Base-by-base conservation (phyloP, 2,113 vertebrate species). In the Notiomystis cincta region DNA sequence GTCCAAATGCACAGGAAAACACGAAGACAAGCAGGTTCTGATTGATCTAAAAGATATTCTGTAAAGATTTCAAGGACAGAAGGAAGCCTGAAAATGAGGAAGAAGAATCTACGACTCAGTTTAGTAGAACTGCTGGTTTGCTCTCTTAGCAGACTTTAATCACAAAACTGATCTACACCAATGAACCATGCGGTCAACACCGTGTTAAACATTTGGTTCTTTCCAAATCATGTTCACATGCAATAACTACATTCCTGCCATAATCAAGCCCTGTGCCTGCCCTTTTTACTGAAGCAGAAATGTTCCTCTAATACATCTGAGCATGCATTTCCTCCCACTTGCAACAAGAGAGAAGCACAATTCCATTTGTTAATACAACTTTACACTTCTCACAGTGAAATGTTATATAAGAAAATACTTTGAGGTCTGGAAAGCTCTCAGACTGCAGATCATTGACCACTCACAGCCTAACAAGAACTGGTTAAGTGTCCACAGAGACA, bases 41-140 rank as follows among this genome's bases (percentile, higher is more conserved):
- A 92, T 82, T 86, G 82, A 77, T 80, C 75, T 90, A 61, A 79
- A 96, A 85, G 54, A 92, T 61, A 75, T 90, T 90, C 71, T 60
- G 28, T 69, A 86, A 80, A 88, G 90, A 72, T 80, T 87, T 93
- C 71, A 80, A 72, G 50, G 72, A 51, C 30, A 1, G 7, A 82
- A 60, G n/a, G 37, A 75, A 64, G 66, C 31, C 42, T 33, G 23
- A 61, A 90, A 87, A 75, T n/a, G 35, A 56, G 2, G 25, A 77
- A 64, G 33, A 89, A 82, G 70, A 45, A 31, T 37, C 48, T 94
- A 58, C 66, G 76, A 22, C 17, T 76, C 12, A 0, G 31, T 76
- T 87, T 56, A 75, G 28, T 16, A 67, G 62, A 83, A 77, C 62
- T 82, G 33, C 54, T n/a, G 9, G 18, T 82, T 53, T 82, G 40